A percentile compares a stretch with the other conserved stretches of the same genome.
These are phyloP conservation scores for Spicauda simplicius DNA, from an alignment of 2,888 invertebrate species.

Conservation along the genomic window DNA sequence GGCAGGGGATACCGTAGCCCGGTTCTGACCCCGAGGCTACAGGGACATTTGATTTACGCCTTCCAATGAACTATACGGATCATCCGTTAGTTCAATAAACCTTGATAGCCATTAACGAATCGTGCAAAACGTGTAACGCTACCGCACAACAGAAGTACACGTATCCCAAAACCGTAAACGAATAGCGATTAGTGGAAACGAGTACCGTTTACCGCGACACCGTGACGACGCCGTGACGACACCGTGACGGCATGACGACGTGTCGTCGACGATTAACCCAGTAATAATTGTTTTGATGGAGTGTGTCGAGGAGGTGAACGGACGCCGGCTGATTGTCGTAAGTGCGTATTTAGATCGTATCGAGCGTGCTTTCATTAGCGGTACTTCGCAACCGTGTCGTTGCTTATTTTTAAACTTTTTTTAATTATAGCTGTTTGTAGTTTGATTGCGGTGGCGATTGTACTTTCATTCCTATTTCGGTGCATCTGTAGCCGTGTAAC, in stretches of 20 bases:
- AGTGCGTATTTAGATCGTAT: slow-evolving; percentile 4
- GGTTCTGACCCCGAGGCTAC: no score
- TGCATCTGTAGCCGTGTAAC: no score
- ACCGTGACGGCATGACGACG: slow-evolving; percentile 45
- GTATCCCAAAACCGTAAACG: slow-evolving; percentile 12
- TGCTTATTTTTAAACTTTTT: not conserved
- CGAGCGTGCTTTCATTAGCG: slow-evolving; percentile 2
- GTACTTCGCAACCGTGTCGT: slow-evolving; percentile 1
- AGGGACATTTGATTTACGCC: not conserved
- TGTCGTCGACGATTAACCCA: slow-evolving; percentile 39
- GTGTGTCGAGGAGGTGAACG: slow-evolving; percentile 12
- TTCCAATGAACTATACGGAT: not conserved
- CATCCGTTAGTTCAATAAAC: not conserved
- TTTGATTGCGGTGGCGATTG: not conserved
- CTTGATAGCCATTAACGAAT: not conserved
- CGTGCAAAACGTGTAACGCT: slow-evolving; percentile 33
- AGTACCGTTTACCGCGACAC: slow-evolving; percentile 7
- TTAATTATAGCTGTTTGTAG: not conserved
- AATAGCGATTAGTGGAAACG: not conserved
- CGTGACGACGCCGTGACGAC: slow-evolving; percentile 26
- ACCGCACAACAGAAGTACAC: slow-evolving; percentile 18
- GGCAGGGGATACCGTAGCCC: no score
- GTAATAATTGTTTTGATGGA: slow-evolving; percentile 20
- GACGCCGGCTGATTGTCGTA: slow-evolving; percentile 1
- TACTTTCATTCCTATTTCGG: not conserved